Evolutionary conservation across 2,113 vertebrate species (phyloP).

Genomic region (Limnothrissa miodon): DNA sequence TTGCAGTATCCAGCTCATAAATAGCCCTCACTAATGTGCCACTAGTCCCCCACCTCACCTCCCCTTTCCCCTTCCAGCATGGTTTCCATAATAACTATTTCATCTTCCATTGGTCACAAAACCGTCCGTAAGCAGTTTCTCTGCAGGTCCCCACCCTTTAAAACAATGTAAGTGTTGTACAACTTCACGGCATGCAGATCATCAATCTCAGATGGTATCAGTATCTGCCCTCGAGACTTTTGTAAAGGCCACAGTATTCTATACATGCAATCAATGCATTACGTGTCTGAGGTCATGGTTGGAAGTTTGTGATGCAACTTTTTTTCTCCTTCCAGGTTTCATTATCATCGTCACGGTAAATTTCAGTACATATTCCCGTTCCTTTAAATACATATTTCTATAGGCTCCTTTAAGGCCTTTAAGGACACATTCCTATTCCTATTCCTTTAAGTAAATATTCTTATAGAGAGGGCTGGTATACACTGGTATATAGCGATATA

Average conservation of each 20-base stretch:
- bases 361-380: too few relatives aligned
- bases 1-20: slow-evolving; percentile 32
- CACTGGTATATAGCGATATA: too few relatives aligned
- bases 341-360: not conserved
- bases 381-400: too few relatives aligned
- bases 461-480: too few relatives aligned
- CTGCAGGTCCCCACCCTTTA: not conserved
- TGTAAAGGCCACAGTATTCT: not conserved
- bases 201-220: not conserved
- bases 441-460: too few relatives aligned
- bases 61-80: not conserved
- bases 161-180: not conserved
- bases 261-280: not conserved
- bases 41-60: slow-evolving; percentile 1
- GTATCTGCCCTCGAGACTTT: not conserved
- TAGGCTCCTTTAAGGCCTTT: too few relatives aligned
- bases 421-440: too few relatives aligned
- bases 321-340: not conserved
- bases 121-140: not conserved
- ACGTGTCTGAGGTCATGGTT: not conserved
- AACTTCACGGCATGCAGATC: not conserved
- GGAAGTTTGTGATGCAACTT: not conserved
- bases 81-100: not conserved
- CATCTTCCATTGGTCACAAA: not conserved
- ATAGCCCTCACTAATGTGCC: not conserved